Evolutionary conservation across 2,113 vertebrate species (phyloP).

Genomic region (Mellivora capensis): DNA sequence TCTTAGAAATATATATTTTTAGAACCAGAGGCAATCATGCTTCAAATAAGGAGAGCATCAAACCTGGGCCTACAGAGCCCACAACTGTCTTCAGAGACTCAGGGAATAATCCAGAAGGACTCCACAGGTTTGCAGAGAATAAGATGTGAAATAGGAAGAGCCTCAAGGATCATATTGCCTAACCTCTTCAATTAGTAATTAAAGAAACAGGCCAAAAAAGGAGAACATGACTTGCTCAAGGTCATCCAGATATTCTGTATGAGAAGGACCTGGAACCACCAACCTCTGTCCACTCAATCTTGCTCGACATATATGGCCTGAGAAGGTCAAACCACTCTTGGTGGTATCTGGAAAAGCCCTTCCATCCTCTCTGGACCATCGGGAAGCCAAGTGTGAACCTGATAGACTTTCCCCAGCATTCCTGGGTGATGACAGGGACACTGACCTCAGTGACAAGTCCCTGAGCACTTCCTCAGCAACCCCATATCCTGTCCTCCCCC

Average conservation of each 20-base stretch:
- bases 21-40: not conserved
- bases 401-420: not conserved
- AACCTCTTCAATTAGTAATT: not conserved
- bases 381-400: not conserved
- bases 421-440: not conserved
- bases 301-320: not conserved
- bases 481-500: not conserved
- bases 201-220: not conserved
- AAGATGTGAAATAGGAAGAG: not conserved
- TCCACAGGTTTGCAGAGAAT: not conserved
- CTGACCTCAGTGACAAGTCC: not conserved
- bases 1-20: not conserved
- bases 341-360: not conserved
- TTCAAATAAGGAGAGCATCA: not conserved
- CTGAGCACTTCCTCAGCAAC: not conserved
- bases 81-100: not conserved
- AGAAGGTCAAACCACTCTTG: not conserved
- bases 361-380: not conserved
- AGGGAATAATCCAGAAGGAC: not conserved
- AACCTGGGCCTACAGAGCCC: not conserved
- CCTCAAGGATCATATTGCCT: not conserved
- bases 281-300: not conserved
- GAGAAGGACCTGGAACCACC: not conserved
- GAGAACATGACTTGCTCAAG: not conserved
- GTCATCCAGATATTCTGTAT: not conserved